Conservation (phyloP, 1,140 invertebrate species). For the Drosophila baimaii region DNA sequence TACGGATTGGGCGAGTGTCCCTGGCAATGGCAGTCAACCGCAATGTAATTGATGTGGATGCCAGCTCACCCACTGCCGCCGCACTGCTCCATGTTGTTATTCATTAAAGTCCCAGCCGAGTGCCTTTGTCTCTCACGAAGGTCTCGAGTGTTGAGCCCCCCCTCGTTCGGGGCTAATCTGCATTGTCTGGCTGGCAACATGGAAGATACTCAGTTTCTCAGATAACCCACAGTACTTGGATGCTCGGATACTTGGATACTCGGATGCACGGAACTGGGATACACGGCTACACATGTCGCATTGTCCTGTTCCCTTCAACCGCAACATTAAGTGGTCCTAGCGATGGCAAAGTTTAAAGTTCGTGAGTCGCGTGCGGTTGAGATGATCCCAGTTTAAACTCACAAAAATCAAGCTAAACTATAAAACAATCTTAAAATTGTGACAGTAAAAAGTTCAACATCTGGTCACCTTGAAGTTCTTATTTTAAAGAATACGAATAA, state of each 20-base stretch:
- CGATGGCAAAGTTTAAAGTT: conserved; percentile 10
- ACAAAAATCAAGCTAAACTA: no score
- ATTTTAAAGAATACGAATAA: no score
- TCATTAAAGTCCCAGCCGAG: conserved; percentile 70
- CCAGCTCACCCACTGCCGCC: neutral
- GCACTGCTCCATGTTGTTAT: conserved; percentile 52
- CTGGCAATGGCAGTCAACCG: conserved; percentile 41
- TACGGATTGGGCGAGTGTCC: conserved; percentile 29
- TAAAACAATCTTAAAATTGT: neutral
- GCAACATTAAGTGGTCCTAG: conserved; percentile 37
- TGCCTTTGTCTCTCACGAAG: conserved; percentile 50
- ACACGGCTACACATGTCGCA: conserved; percentile 51
- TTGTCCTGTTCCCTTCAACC: conserved; percentile 54
- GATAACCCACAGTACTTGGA: neutral
- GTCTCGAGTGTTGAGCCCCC: conserved; percentile 44
- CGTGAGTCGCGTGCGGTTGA: conserved; percentile 1
- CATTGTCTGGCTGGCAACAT: conserved; percentile 61
- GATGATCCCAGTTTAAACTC: neutral
- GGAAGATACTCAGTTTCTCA: conserved; percentile 20
- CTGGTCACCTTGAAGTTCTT: no score
- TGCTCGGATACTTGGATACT: conserved; percentile 3
- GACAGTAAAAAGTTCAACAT: no score
- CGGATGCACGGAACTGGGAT: conserved; percentile 11
- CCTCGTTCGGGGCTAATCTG: conserved; percentile 60
- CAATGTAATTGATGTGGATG: conserved; percentile 65